Conservation (phyloP, 2,113 vertebrate species). For the Clarias batrachus region DNA sequence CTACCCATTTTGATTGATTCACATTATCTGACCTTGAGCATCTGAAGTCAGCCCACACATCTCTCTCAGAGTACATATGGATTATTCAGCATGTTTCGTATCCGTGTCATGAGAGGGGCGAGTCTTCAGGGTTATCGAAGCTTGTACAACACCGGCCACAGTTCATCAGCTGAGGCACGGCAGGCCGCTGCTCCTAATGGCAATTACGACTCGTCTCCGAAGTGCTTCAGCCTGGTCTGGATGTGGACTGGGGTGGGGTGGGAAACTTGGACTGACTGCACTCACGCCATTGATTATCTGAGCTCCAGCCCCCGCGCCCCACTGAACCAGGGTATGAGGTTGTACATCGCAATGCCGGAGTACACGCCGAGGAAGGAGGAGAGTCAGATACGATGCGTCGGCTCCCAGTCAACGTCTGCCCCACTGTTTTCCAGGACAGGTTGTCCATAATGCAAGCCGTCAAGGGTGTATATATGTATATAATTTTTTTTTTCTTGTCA, state of each 20-base stretch:
- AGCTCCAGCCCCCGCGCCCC: neutral
- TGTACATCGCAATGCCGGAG: constrained; percentile 15
- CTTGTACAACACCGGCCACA: constrained; percentile 42
- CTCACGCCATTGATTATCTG: constrained; percentile 40
- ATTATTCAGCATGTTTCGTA: constrained; percentile 32
- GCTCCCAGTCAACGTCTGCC: neutral
- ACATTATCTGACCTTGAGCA: neutral
- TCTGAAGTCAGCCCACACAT: constrained; percentile 1
- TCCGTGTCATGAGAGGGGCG: neutral
- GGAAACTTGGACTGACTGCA: constrained; percentile 39
- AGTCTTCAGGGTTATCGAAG: constrained; percentile 40
- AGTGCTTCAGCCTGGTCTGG: neutral
- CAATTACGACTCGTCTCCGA: constrained; percentile 28
- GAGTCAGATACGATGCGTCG: neutral
- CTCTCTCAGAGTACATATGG: neutral
- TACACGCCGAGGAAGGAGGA: neutral
- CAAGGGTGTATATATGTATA: neutral
- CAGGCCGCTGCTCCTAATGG: constrained; percentile 40
- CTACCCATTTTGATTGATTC: neutral
- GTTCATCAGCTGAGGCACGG: constrained; percentile 37
- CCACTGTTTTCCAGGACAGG: neutral
- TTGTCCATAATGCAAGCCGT: neutral
- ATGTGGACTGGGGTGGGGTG: constrained; percentile 1
- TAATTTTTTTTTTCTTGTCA: neutral
- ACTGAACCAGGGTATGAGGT: constrained; percentile 7